Evolutionary conservation across 1,140 invertebrate genomes (phyloP), one percentile per base, ranked within the genome.

Genomic region (Pseudoatta argentina): DNA sequence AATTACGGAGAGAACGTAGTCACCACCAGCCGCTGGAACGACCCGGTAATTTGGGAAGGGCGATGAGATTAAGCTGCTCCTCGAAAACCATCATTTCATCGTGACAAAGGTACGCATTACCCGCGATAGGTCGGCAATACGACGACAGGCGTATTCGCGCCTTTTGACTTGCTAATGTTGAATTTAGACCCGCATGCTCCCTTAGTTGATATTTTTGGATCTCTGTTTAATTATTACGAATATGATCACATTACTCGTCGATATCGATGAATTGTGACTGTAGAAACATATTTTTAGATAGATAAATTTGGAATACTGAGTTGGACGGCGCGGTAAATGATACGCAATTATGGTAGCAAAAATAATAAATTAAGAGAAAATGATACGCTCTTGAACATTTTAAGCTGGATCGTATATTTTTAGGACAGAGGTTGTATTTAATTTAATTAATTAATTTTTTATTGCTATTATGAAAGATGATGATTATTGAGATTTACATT

Each of bases 41-140:
- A 92, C 89, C 92, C 88, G 75, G 86, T 83, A 94, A 94, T 94
- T 94, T 94, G 85, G 86, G 87, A 90, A 92, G 92, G 92, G 81
- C 91, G 90, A 92, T 88, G 90, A 79, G 89, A 94, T 93, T 94
- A 94, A 93, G 92, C 93, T 88, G 86, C 88, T 82, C 79, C 82
- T 71, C 78, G 85, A 92, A 93, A 91, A 93, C 93, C 87, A 92
- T 94, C 90, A 94, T 94, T 94, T 93, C 67, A 59, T 75, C 88
- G 87, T 78, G 86, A 83, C 87, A 63, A 18, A 85, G 88, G 91
- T 89, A 83, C 72, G 55, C 61, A 89, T 91, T 89, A 91, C 89
- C 66, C 72, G 79, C 67, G 87, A 69, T 55, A 59, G 44, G 53
- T 57, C 64, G 57, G 44, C 57, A 81, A 67, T 69, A 81, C 51